Evolutionary conservation across 2,113 vertebrate species (phyloP), one percentile per base, ranked within the genome.

Genomic region (Pavo muticus): DNA sequence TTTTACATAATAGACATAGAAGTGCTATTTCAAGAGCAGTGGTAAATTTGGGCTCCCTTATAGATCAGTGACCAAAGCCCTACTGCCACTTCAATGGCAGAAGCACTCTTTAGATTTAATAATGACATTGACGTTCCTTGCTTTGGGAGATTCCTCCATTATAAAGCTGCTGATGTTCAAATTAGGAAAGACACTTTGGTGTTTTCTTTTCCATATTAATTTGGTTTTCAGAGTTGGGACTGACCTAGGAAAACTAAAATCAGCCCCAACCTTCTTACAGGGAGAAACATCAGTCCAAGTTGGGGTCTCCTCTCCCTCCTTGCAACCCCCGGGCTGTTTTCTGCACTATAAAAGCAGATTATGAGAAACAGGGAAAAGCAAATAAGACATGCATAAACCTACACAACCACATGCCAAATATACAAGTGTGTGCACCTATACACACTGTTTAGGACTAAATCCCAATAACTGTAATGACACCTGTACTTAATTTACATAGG

Each of bases 151-250:
- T 40, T 82, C 74, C 73, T 72, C 39, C 18, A 15, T 54, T 14
- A 61, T 0, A 1, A 32, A 61, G 42, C 32, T 92, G 60, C 27
- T 30, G 32, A 71, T 0, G 0, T 29, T 71, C 37, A 30, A 10
- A 72, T 54, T 48, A 61, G 14, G 78, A 89, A 88, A 87, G 4
- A 70, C 1, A 57, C 14, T 69, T 79, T 61, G 6, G n/a, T 44
- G 8, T 72, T 87, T 52, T 39, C 25, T 87, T 87, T 61, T 15
- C 47, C 20, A 8, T n/a, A 35, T n/a, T 91, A 13, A 14, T 64
- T 68, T 44, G 13, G 29, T 3, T 79, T 92, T 84, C 25, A 82
- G 63, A 54, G 78, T 8, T 24, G 17, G 44, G 40, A 54, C 24
- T 74, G 11, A 84, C 35, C 19, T 45, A 69, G 39, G n/a, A 91